Percentiles rank a stretch among this genome's conserved stretches.
Evolutionary conservation across 2,888 invertebrate species (phyloP).

Genomic region (Zele albiditarsus): DNA sequence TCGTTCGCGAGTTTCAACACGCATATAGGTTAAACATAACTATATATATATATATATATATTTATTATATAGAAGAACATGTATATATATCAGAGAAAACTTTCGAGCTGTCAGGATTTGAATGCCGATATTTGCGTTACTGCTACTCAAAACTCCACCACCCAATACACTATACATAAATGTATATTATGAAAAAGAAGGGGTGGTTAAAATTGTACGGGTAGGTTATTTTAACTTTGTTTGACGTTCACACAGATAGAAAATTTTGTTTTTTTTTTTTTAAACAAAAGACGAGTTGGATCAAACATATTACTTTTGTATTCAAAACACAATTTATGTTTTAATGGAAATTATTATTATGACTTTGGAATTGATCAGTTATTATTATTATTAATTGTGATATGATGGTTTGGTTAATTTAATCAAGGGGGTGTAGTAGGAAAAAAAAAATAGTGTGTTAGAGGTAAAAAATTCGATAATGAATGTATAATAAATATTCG

Average conservation of each 20-base stretch:
- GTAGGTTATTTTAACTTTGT: neutral
- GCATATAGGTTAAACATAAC: constrained; percentile 7
- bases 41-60: constrained; percentile 8
- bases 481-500: too few species aligned
- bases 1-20: constrained; percentile 24
- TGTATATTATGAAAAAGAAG: neutral
- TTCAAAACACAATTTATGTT: too few species aligned
- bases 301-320: too few species aligned
- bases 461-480: too few species aligned
- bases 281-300: too few species aligned
- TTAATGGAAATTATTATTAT: too few species aligned
- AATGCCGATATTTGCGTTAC: constrained; percentile 19
- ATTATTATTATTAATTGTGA: too few species aligned
- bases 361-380: too few species aligned
- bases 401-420: too few species aligned
- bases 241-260: neutral
- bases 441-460: too few species aligned
- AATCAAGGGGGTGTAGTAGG: too few species aligned
- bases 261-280: too few species aligned
- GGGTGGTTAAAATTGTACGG: neutral
- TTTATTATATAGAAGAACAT: neutral
- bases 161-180: constrained; percentile 1
- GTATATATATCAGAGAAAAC: constrained; percentile 10
- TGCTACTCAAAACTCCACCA: constrained; percentile 21
- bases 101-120: constrained; percentile 20